phyloP scores from a whole-genome alignment of 2,113 vertebrate species.

The Protomyctophum bolini region DNA sequence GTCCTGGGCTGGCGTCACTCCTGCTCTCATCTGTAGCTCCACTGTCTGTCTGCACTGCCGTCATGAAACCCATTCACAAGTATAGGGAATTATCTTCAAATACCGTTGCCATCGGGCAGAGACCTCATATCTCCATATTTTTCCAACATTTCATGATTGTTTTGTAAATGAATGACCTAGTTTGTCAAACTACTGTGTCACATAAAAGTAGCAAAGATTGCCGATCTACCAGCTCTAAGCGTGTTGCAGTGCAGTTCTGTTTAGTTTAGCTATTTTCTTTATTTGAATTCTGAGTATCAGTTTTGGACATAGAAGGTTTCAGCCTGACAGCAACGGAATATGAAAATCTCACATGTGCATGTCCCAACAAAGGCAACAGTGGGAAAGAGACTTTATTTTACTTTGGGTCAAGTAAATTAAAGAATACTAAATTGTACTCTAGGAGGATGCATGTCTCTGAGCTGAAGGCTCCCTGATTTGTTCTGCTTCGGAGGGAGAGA shows the following conservation, averaged over 20 bases:
- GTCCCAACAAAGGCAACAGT: conserved; percentile 19
- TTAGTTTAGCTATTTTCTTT: too few species aligned
- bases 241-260: too few species aligned
- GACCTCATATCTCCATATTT: too few species aligned
- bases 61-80: background rate
- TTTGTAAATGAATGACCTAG: too few species aligned
- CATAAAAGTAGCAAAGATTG: too few species aligned
- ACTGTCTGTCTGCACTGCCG: background rate
- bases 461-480: conserved; percentile 36
- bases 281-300: background rate
- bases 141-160: too few species aligned
- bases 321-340: too few species aligned
- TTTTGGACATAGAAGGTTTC: too few species aligned
- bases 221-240: too few species aligned
- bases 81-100: background rate
- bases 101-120: background rate
- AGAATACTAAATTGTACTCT: background rate
- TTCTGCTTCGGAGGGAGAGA: conserved; percentile 47
- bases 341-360: too few species aligned
- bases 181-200: too few species aligned
- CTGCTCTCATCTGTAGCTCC: background rate
- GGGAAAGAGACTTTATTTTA: background rate
- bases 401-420: conserved; percentile 5
- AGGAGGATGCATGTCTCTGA: conserved; percentile 25
- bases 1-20: background rate